phyloP scores from a whole-genome alignment of 2,113 vertebrate species.

The Ia io region DNA sequence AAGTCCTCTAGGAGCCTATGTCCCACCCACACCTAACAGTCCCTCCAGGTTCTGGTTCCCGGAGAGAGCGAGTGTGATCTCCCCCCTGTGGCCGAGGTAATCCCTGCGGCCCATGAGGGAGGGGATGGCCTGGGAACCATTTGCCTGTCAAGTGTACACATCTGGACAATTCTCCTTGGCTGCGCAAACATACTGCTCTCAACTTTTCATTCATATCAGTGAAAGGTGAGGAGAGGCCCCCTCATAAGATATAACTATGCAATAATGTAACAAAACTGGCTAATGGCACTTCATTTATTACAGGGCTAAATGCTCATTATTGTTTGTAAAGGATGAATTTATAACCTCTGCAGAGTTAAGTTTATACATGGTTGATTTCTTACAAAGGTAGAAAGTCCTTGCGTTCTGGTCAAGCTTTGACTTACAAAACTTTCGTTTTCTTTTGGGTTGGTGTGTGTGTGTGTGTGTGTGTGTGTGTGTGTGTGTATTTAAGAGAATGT shows the following conservation, averaged over 20 bases:
- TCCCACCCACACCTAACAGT: not conserved
- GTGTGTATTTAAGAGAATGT: not conserved
- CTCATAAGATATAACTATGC: not conserved
- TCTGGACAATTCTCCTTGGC: constrained; percentile 4
- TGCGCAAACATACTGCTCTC: not conserved
- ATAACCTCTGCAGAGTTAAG: not conserved
- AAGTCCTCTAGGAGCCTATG: not conserved
- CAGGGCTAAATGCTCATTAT: constrained; percentile 16
- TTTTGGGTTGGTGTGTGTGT: not conserved
- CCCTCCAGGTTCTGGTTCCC: not conserved
- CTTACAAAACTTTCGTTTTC: constrained; percentile 55
- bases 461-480: not conserved
- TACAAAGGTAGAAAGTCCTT: constrained; percentile 18
- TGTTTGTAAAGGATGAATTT: constrained; percentile 2
- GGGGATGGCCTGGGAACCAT: not conserved
- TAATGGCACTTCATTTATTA: constrained; percentile 31
- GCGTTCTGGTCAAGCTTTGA: constrained; percentile 48
- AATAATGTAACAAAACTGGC: constrained; percentile 12
- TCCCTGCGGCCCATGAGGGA: not conserved
- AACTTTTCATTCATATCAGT: not conserved
- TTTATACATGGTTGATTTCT: constrained; percentile 33
- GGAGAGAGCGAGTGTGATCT: not conserved
- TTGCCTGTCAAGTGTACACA: not conserved
- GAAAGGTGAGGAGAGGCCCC: not conserved
- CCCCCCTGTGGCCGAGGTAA: not conserved